These are phyloP conservation scores for Meteorus cinctellus DNA, from an alignment of 2,888 invertebrate genomes.

Conservation along the genomic window DNA sequence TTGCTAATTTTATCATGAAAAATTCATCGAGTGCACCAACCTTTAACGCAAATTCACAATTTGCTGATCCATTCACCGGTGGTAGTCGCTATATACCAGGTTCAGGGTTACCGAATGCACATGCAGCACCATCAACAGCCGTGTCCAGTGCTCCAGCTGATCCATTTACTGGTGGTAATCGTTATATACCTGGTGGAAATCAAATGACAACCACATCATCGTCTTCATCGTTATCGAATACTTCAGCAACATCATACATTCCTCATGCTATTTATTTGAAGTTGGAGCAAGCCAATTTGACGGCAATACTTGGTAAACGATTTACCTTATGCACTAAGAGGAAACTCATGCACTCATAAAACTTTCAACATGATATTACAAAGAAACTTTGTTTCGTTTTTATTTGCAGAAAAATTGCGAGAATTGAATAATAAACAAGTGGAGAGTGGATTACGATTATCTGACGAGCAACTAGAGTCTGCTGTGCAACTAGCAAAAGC, in stretches of 20 bases:
- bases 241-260: conserved; percentile 69
- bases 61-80: conserved; percentile 82
- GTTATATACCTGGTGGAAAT: conserved; percentile 77
- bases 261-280: conserved; percentile 77
- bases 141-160: conserved; percentile 1
- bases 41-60: conserved; percentile 60
- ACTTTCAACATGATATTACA: conserved; percentile 17
- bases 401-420: conserved; percentile 65
- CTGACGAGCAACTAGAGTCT: conserved; percentile 77
- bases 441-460: conserved; percentile 75
- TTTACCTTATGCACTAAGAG: conserved; percentile 6
- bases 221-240: conserved; percentile 45
- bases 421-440: conserved; percentile 83
- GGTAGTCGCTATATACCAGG: conserved; percentile 81
- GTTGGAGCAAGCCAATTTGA: conserved; percentile 86
- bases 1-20: conserved; percentile 92
- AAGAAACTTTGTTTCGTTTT: conserved; percentile 33
- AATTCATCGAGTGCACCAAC: conserved; percentile 77
- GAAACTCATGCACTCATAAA: neutral
- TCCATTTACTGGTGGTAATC: conserved; percentile 81
- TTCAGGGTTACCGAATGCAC: conserved; percentile 61
- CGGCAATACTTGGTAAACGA: conserved; percentile 81
- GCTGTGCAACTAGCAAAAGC: conserved; percentile 78
- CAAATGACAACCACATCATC: conserved; percentile 70
- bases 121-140: conserved; percentile 1